These are phyloP conservation scores for Siniperca undulata DNA, from an alignment of 2,797 vertebrate genomes.

Conservation along the genomic window DNA sequence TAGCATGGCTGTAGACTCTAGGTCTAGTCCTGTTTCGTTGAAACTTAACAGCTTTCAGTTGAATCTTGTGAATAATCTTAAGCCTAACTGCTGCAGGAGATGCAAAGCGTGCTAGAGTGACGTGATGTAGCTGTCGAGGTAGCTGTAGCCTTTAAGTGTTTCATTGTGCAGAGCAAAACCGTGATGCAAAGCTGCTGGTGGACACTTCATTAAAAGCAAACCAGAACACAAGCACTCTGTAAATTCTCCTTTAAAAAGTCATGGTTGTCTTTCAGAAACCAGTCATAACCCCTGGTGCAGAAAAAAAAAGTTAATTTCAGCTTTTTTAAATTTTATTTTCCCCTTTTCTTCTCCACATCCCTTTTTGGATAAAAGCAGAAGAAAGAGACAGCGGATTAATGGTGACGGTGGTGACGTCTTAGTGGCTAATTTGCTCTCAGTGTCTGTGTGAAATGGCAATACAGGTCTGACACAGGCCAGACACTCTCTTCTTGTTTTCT, in stretches of 20 bases:
- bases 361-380: conserved; percentile 47
- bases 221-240: conserved; percentile 19
- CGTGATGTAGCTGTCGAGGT: not conserved
- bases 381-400: conserved; percentile 58
- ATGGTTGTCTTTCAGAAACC: conserved; percentile 16
- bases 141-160: conserved; percentile 44
- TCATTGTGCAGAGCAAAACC: conserved; percentile 18
- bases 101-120: conserved; percentile 5
- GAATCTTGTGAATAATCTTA: conserved; percentile 4
- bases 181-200: conserved; percentile 15
- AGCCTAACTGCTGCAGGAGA: conserved; percentile 15
- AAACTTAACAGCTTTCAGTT: not conserved
- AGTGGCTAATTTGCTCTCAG: conserved; percentile 52
- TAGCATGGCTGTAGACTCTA: no score
- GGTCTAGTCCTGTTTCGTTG: not conserved
- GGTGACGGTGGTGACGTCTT: conserved; percentile 45
- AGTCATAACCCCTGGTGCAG: conserved; percentile 8
- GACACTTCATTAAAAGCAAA: conserved; percentile 52
- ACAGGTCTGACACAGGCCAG: conserved; percentile 34
- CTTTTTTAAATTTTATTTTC: not conserved
- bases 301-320: conserved; percentile 19
- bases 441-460: conserved; percentile 55
- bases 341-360: not conserved
- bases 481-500: conserved; percentile 44
- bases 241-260: conserved; percentile 25